Base-by-base conservation (phyloP, 2,113 vertebrate species). In the Mobula hypostoma region DNA sequence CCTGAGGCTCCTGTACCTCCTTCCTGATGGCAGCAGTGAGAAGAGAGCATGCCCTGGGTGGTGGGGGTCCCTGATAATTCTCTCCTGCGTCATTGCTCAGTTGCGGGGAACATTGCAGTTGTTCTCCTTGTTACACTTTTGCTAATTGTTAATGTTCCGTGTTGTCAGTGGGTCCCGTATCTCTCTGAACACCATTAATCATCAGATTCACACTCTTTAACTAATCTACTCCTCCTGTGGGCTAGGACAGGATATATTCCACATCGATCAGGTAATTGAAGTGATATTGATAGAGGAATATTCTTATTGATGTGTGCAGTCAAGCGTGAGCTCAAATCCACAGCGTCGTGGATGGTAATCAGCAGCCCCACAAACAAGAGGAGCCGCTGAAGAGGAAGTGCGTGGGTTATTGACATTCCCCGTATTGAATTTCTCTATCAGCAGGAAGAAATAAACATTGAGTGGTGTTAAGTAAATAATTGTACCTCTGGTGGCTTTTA, bases 401-500 rank as follows among this genome's bases (percentile, higher is more conserved):
- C 19, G 5, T 40, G 90, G 70, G 8, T 93, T 93, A 93, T 93
- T 92, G 66, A 70, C 15, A 63, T 72, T 48, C n/a, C 87, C 48
- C 32, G 56, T 61, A 68, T 68, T 70, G 88, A 91, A 70, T 91
- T 91, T 93, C 90, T 1, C 90, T 93, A 27, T 48, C 21, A 12
- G 12, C 90, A 93, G 90, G 90, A 72, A 93, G 90, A 24, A 48
- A 74, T 93, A 48, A 72, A 70, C 24, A 93, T 93, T 40, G 90
- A 93, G 24, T 32, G 11, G n/a, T 56, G 36, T 48, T 74, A 24
- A 93, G 90, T 74, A 74, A 74, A 72, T 74, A 74, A 74, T 48
- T 29, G 68, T 36, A 48, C 48, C 66, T 27, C 90, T 74, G 68
- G 15, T 29, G 40, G 66, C 19, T 72, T 48, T 48, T 48, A 48